Percentiles rank a stretch among this genome's conserved stretches.
Conservation (phyloP, 2,113 vertebrate species). For the Astatoreochromis straeleni region DNA sequence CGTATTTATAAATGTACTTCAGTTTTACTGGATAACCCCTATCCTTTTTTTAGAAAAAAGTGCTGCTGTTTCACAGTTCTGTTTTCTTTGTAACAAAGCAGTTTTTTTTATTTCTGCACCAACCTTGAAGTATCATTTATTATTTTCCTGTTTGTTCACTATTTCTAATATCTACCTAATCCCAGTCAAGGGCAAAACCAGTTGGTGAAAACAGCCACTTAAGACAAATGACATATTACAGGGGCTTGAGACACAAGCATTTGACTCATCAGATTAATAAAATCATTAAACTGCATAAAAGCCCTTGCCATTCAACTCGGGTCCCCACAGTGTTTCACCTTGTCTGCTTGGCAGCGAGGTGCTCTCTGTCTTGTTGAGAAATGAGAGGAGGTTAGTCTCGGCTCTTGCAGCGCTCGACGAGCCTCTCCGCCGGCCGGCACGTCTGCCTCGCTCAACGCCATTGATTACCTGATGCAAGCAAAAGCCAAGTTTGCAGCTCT, state of each 20-base stretch:
- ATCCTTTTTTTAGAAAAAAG: not conserved
- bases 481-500: conserved; percentile 49
- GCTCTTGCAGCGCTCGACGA: conserved; percentile 21
- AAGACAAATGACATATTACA: conserved; percentile 38
- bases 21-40: conserved; percentile 27
- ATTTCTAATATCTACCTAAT: not conserved
- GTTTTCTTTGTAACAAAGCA: not conserved
- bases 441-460: conserved; percentile 51
- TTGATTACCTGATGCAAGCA: conserved; percentile 67
- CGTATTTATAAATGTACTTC: conserved; percentile 40
- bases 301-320: conserved; percentile 50
- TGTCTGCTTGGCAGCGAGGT: conserved; percentile 58
- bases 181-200: conserved; percentile 24
- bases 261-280: conserved; percentile 63
- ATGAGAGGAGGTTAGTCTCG: conserved; percentile 49
- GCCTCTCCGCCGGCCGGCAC: conserved; percentile 18
- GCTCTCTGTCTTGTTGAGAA: conserved; percentile 67
- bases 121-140: not conserved
- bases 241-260: not conserved
- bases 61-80: not conserved
- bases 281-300: conserved; percentile 62
- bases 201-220: conserved; percentile 14
- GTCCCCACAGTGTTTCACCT: conserved; percentile 58
- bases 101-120: not conserved
- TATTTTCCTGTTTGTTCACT: not conserved